A percentile compares a stretch with the other conserved stretches of the same genome.
These are phyloP conservation scores for Esox niger DNA, from an alignment of 2,113 vertebrate species.

Conservation along the genomic window DNA sequence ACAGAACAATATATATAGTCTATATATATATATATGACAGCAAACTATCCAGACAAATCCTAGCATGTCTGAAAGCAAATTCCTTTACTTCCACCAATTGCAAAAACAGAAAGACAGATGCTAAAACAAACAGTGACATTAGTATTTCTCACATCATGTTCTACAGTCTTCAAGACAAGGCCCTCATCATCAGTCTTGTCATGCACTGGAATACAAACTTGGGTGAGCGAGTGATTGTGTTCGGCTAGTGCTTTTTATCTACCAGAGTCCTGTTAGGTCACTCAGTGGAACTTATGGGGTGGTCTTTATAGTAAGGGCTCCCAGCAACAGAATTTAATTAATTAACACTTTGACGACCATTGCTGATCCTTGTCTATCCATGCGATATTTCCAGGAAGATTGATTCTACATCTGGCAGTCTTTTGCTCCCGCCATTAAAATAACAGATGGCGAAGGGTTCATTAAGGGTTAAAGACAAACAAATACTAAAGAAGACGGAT, in stretches of 20 bases:
- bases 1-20: background rate
- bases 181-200: background rate
- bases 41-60: background rate
- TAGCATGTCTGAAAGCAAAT: background rate
- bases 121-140: background rate
- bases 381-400: conserved; percentile 14
- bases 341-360: conserved; percentile 22
- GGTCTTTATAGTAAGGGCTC: background rate
- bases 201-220: background rate
- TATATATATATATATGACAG: background rate
- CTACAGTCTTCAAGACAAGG: background rate
- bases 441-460: conserved; percentile 21
- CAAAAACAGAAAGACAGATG: background rate
- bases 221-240: background rate
- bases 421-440: conserved; percentile 21
- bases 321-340: conserved; percentile 18
- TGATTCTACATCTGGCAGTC: conserved; percentile 14
- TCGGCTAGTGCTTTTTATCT: background rate
- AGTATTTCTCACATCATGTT: background rate
- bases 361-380: conserved; percentile 18
- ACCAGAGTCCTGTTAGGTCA: background rate
- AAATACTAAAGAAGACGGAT: background rate
- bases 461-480: conserved; percentile 1
- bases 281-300: background rate
- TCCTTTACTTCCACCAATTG: background rate